Percentiles rank a stretch among this genome's conserved stretches.
Evolutionary conservation across 2,113 vertebrate species (phyloP).

Genomic region (Lampris incognitus): DNA sequence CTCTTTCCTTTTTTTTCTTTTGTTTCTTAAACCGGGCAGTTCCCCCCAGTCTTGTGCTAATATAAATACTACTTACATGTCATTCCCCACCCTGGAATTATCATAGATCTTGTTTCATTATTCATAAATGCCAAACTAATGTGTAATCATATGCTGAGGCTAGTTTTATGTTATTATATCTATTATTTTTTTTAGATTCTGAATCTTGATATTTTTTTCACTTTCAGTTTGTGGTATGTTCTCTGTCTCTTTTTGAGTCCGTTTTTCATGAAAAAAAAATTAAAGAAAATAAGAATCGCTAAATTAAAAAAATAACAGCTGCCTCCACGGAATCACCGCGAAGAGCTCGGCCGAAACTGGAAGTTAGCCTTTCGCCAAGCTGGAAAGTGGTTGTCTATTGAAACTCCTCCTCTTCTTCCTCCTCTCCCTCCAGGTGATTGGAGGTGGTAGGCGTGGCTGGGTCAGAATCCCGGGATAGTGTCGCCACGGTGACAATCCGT

Average conservation of each 20-base stretch:
- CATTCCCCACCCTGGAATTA: slow-evolving; percentile 53
- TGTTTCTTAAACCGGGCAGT: slow-evolving; percentile 55
- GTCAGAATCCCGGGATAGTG: slow-evolving; percentile 96
- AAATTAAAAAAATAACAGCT: slow-evolving; percentile 31
- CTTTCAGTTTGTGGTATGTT: slow-evolving; percentile 63
- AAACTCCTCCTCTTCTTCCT: slow-evolving; percentile 82
- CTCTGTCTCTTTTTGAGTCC: slow-evolving; percentile 78
- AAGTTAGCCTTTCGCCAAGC: slow-evolving; percentile 68
- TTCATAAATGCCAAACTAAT: slow-evolving; percentile 72
- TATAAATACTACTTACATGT: slow-evolving; percentile 56
- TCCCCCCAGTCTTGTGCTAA: slow-evolving; percentile 74
- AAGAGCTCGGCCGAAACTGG: slow-evolving; percentile 64
- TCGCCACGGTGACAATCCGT: slow-evolving; percentile 94
- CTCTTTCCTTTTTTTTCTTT: too few relatives aligned
- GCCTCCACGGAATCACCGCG: slow-evolving; percentile 40
- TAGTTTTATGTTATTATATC: slow-evolving; percentile 63
- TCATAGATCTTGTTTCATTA: slow-evolving; percentile 48
- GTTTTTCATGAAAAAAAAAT: slow-evolving; percentile 54
- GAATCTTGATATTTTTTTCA: slow-evolving; percentile 58
- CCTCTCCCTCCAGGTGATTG: slow-evolving; percentile 91
- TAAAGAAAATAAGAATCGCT: background rate
- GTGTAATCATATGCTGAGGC: slow-evolving; percentile 63
- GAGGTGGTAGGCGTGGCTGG: slow-evolving; percentile 95
- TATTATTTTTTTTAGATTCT: slow-evolving; percentile 65
- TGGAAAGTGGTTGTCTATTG: slow-evolving; percentile 76